Conservation (phyloP, 2,888 invertebrate genomes). For the Hypena proboscidalis region DNA sequence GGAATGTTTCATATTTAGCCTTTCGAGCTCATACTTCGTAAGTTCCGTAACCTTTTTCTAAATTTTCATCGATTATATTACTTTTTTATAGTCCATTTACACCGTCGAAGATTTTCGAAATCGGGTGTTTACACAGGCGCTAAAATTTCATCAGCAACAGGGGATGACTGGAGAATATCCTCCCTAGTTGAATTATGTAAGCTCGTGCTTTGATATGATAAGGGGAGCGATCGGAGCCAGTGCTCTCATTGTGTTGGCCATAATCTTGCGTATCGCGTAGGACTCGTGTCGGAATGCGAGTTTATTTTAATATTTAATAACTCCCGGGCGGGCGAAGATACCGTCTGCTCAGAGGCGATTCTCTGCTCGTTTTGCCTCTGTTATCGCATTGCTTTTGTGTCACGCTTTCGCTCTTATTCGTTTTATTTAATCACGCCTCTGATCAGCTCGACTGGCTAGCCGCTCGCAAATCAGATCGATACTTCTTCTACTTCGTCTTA, state of each 20-base stretch:
- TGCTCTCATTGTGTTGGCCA: slow-evolving; percentile 80
- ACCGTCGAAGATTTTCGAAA: slow-evolving; percentile 39
- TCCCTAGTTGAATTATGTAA: slow-evolving; percentile 72
- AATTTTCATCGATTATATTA: slow-evolving; percentile 26
- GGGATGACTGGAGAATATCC: slow-evolving; percentile 55
- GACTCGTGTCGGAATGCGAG: slow-evolving; percentile 83
- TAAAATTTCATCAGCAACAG: slow-evolving; percentile 60
- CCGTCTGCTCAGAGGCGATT: slow-evolving; percentile 77
- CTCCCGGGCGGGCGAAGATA: slow-evolving; percentile 77
- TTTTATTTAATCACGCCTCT: slow-evolving; percentile 74
- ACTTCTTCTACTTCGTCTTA: slow-evolving; percentile 27
- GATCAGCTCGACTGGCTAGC: slow-evolving; percentile 66
- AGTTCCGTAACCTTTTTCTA: slow-evolving; percentile 42
- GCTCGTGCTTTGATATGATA: slow-evolving; percentile 78
- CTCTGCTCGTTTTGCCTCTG: slow-evolving; percentile 77
- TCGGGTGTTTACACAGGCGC: slow-evolving; percentile 57
- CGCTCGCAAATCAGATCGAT: slow-evolving; percentile 59
- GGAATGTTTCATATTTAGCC: slow-evolving; percentile 43
- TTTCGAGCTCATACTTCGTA: slow-evolving; percentile 39
- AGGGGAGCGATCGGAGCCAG: slow-evolving; percentile 72
- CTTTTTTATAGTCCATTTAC: slow-evolving; percentile 31
- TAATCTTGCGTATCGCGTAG: slow-evolving; percentile 82
- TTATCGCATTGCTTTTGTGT: slow-evolving; percentile 81
- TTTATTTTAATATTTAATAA: slow-evolving; percentile 86
- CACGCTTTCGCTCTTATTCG: slow-evolving; percentile 77